Evolutionary conservation across 2,113 vertebrate species (phyloP).

Genomic region (Elaphurus davidianus): DNA sequence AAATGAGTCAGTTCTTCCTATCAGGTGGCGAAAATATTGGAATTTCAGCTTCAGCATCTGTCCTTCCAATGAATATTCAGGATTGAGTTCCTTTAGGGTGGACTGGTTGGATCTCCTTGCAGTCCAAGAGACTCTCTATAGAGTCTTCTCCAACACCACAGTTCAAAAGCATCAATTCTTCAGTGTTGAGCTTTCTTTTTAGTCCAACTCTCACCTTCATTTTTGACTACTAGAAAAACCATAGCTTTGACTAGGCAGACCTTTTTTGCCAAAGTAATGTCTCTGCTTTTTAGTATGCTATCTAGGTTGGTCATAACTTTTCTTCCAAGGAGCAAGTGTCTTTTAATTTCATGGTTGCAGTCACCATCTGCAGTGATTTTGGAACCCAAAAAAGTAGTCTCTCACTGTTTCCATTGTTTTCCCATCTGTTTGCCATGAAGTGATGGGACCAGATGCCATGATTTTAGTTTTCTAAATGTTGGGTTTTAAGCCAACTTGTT

Average conservation of each 20-base stretch:
- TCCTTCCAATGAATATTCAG: not conserved
- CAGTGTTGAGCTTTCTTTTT: not conserved
- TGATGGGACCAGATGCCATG: not conserved
- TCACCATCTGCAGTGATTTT: not conserved
- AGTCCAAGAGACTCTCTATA: not conserved
- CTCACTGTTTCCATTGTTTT: not conserved
- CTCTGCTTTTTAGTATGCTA: not conserved
- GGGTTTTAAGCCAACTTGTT: not conserved
- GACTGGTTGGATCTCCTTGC: not conserved
- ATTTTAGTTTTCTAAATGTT: not conserved
- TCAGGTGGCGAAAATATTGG: not conserved
- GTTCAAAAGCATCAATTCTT: not conserved
- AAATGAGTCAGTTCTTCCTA: not conserved
- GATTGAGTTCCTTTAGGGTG: not conserved
- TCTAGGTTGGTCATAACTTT: not conserved
- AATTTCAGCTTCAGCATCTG: not conserved
- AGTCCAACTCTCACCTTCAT: not conserved
- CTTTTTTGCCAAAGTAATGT: not conserved
- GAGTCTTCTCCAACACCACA: not conserved
- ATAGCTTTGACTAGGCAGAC: not conserved
- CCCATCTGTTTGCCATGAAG: not conserved
- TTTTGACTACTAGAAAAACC: not conserved
- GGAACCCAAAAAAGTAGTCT: not conserved
- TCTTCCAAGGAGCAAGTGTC: not conserved
- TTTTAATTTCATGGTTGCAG: not conserved